Evolutionary conservation across 2,797 vertebrate genomes (phyloP).

Genomic region (Chrysocyon brachyurus): DNA sequence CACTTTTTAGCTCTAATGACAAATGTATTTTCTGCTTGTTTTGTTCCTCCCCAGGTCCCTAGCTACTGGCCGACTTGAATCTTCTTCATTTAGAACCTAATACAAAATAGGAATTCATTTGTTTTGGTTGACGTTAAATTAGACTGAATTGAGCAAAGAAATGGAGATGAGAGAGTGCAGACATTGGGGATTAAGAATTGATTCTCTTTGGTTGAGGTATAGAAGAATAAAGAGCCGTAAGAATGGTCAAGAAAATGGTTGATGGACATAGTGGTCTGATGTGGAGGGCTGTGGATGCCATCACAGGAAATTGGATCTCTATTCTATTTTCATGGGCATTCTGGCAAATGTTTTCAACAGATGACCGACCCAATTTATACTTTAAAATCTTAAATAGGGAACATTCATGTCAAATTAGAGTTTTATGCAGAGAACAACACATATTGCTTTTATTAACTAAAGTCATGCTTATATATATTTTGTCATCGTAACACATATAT

Average conservation of each 20-base stretch:
- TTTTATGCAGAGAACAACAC: neutral
- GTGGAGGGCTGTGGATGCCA: neutral
- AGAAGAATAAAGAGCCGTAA: neutral
- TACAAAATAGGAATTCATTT: neutral
- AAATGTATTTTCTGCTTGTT: neutral
- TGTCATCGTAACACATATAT: neutral
- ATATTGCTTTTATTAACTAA: neutral
- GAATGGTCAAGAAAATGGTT: neutral
- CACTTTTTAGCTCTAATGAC: neutral
- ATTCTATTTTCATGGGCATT: neutral
- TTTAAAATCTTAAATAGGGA: constrained; percentile 16
- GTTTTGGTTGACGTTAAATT: neutral
- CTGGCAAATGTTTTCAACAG: neutral
- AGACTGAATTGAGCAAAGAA: neutral
- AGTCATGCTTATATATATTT: neutral
- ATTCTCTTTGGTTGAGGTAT: neutral
- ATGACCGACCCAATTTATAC: neutral
- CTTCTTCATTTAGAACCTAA: neutral
- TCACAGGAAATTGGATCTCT: neutral
- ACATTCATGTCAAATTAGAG: neutral
- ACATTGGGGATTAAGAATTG: neutral
- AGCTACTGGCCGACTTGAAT: neutral
- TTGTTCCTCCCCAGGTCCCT: neutral
- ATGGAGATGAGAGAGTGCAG: neutral
- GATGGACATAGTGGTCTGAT: neutral